Evolutionary conservation across 2,113 vertebrate species (phyloP).

Genomic region (Numida meleagris): DNA sequence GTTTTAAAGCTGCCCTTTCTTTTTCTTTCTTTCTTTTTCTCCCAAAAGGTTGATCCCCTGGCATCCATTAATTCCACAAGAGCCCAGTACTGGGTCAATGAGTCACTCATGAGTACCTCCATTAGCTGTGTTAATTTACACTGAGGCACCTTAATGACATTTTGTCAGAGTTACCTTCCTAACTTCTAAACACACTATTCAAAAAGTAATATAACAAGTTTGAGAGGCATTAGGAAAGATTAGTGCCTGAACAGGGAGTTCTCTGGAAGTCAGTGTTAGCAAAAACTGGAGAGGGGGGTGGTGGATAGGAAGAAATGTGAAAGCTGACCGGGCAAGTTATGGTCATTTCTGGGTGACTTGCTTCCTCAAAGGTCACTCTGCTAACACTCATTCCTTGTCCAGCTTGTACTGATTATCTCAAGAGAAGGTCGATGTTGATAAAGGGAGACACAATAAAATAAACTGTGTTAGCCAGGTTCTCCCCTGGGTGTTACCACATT

Average conservation of each 20-base stretch:
- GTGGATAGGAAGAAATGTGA: conserved; percentile 32
- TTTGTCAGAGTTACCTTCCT: conserved; percentile 86
- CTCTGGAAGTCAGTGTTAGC: conserved; percentile 54
- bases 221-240: conserved; percentile 73
- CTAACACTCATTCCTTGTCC: conserved; percentile 68
- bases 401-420: conserved; percentile 83
- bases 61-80: conserved; percentile 89
- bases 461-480: conserved; percentile 66
- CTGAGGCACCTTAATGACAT: conserved; percentile 86
- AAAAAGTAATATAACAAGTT: conserved; percentile 80
- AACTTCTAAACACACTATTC: conserved; percentile 78
- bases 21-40: conserved; percentile 77
- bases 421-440: conserved; percentile 80
- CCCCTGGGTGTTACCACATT: not conserved
- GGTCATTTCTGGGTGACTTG: conserved; percentile 81
- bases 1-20: conserved; percentile 87
- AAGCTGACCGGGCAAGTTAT: conserved; percentile 70
- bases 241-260: conserved; percentile 61
- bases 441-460: conserved; percentile 81
- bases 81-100: conserved; percentile 88
- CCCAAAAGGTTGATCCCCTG: conserved; percentile 80
- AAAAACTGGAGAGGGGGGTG: conserved; percentile 1
- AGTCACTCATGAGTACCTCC: conserved; percentile 86
- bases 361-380: conserved; percentile 80
- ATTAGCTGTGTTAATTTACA: conserved; percentile 86